Percentiles rank a stretch among this genome's conserved stretches.
Evolutionary conservation across 2,797 vertebrate species (phyloP).

Genomic region (Sebastes taczanowskii): DNA sequence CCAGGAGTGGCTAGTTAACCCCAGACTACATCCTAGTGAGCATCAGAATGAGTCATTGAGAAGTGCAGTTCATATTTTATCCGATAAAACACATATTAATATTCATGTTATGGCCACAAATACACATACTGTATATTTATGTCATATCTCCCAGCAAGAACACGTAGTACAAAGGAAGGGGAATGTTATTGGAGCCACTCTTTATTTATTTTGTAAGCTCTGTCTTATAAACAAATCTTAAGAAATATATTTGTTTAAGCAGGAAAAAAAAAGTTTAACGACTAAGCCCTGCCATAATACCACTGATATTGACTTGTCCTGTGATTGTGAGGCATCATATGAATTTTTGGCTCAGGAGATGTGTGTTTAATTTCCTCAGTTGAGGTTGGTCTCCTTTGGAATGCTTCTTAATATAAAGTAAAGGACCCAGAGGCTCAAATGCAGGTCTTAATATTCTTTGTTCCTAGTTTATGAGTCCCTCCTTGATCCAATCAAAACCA

Average conservation of each 20-base stretch:
- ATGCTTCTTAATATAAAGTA: background rate
- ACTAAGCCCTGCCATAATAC: background rate
- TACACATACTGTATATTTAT: background rate
- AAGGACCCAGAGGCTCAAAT: background rate
- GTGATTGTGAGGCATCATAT: background rate
- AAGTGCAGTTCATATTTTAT: background rate
- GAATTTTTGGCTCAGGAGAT: background rate
- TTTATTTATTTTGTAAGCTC: background rate
- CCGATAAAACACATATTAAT: background rate
- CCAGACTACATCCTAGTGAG: background rate
- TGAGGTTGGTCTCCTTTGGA: background rate
- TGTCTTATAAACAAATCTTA: background rate
- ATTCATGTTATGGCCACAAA: background rate
- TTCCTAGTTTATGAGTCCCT: background rate
- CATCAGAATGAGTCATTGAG: background rate
- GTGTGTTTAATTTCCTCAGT: conserved; percentile 8
- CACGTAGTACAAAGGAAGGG: background rate
- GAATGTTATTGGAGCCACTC: background rate
- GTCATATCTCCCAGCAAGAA: background rate
- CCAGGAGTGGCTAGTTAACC: background rate
- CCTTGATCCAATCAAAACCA: background rate
- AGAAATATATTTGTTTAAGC: background rate
- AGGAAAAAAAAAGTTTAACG: background rate
- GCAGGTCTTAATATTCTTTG: background rate
- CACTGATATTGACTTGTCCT: background rate